Evolutionary conservation across 2,797 vertebrate species (phyloP), one percentile per base, ranked within the genome.

Genomic region (Intellagama lesueurii): DNA sequence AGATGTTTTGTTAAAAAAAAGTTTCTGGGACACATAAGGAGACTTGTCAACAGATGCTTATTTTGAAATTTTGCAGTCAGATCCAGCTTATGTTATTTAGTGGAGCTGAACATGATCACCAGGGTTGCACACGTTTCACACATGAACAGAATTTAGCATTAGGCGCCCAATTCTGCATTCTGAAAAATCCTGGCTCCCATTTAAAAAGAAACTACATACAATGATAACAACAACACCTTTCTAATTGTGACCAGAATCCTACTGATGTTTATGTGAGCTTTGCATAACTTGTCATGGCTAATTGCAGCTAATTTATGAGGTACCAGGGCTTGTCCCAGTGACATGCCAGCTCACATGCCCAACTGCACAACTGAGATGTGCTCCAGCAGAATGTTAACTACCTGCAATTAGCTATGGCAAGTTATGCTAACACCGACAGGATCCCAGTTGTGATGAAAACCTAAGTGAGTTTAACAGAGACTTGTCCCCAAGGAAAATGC

Each of bases 1-100:
- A 82, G 35, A 1, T 1, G n/a, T 75, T 22, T 69, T 89, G 32
- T 8, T 22, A 0, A 3, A 68, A 3, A 68, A 24, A 3, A 0
- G 0, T 68, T 93, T 86, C 85, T 89, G 49, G n/a, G n/a, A 47
- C 0, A 56, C 5, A 68, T 0, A 0, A 52, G 0, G 44, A 26
- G 70, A 2, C 64, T 0, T 19, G 22, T 7, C 80, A 80, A 81
- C 70, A 40, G 24, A 44, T 64, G 47, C 79, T 87, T 69, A 30
- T 44, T 1, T 44, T 81, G 69, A 64, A 35, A 87, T 70, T 35
- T 70, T 64, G 79, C 66, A 56, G 72, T 32, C 24, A 30, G 24
- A 81, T 19, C 47, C 66, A 87, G 7, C 24, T 26, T 35, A 4
- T 19, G 24, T 26, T 73, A 87, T 73, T 64, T 73, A 60, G 28